Conservation (phyloP, 2,888 invertebrate genomes). For the Rhingia campestris region DNA sequence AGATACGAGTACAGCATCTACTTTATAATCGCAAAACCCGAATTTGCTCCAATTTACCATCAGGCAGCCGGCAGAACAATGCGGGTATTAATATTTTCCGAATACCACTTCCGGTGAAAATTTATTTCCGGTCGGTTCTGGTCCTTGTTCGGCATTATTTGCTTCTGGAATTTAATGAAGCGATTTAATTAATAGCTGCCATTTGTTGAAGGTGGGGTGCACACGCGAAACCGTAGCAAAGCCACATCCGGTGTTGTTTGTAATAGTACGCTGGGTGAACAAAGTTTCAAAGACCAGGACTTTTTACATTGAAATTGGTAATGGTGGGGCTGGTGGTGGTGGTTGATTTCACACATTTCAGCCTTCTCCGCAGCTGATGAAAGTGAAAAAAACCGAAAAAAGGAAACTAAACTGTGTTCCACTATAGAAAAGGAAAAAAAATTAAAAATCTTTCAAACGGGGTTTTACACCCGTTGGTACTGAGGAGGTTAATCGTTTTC, state of each 20-base stretch:
- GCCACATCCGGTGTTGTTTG: slow-evolving; percentile 48
- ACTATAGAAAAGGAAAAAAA: slow-evolving; percentile 24
- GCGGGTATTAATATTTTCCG: slow-evolving; percentile 58
- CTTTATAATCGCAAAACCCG: slow-evolving; percentile 28
- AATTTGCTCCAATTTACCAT: slow-evolving; percentile 32
- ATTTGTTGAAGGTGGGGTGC: slow-evolving; percentile 4
- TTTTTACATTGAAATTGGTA: slow-evolving; percentile 39
- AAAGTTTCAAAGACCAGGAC: slow-evolving; percentile 8
- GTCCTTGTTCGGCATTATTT: slow-evolving; percentile 47
- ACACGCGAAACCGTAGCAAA: slow-evolving; percentile 27
- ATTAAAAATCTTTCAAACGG: slow-evolving; percentile 31
- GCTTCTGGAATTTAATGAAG: slow-evolving; percentile 65
- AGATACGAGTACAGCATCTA: slow-evolving; percentile 21
- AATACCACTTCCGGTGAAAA: slow-evolving; percentile 53
- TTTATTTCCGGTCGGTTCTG: slow-evolving; percentile 51
- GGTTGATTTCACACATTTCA: slow-evolving; percentile 45
- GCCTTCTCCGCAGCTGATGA: slow-evolving; percentile 20
- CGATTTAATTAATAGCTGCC: slow-evolving; percentile 66
- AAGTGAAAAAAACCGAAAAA: slow-evolving; percentile 61
- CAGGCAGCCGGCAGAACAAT: slow-evolving; percentile 25
- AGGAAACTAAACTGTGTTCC: slow-evolving; percentile 11
- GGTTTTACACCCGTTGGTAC: neutral
- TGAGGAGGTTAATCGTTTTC: neutral
- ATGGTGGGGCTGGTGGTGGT: slow-evolving; percentile 3
- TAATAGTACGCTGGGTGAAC: slow-evolving; percentile 21